phyloP scores from a whole-genome alignment of 2,113 vertebrate genomes.

The Rattus rattus region DNA sequence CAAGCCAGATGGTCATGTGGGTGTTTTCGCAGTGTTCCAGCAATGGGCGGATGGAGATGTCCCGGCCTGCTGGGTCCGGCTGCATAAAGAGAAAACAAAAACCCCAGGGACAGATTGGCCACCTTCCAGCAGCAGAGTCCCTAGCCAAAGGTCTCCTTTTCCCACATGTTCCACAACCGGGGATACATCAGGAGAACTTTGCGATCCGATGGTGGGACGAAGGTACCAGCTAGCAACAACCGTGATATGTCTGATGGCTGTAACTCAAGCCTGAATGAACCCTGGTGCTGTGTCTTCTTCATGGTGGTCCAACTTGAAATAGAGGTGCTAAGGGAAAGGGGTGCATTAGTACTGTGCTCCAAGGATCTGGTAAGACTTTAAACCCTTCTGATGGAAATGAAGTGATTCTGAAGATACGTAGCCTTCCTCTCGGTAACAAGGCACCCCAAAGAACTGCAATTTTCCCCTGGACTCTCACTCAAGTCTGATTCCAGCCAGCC shows the following conservation, averaged over 20 bases:
- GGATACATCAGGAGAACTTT: background rate
- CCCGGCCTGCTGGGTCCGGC: slow-evolving; percentile 97
- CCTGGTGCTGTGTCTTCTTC: background rate
- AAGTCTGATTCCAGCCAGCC: background rate
- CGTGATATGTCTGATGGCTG: background rate
- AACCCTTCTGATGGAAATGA: background rate
- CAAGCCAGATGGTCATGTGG: slow-evolving; percentile 99
- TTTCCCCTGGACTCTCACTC: background rate
- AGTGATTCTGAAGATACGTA: background rate
- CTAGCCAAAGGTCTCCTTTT: background rate
- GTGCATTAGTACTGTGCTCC: background rate
- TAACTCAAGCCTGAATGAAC: background rate
- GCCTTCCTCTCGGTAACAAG: too few relatives aligned
- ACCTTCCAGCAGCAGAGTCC: background rate
- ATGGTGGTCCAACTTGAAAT: background rate
- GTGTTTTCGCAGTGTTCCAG: slow-evolving; percentile 99
- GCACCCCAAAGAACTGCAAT: background rate
- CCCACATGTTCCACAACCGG: background rate
- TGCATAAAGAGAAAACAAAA: slow-evolving; percentile 83
- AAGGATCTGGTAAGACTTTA: background rate
- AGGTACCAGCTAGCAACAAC: background rate
- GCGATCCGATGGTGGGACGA: background rate
- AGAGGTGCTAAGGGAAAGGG: background rate
- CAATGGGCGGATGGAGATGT: slow-evolving; percentile 97
- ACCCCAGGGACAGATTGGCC: background rate